A percentile compares a stretch with the other conserved stretches of the same genome.
phyloP scores from a whole-genome alignment of 2,888 invertebrate genomes.

The Acronicta alni region DNA sequence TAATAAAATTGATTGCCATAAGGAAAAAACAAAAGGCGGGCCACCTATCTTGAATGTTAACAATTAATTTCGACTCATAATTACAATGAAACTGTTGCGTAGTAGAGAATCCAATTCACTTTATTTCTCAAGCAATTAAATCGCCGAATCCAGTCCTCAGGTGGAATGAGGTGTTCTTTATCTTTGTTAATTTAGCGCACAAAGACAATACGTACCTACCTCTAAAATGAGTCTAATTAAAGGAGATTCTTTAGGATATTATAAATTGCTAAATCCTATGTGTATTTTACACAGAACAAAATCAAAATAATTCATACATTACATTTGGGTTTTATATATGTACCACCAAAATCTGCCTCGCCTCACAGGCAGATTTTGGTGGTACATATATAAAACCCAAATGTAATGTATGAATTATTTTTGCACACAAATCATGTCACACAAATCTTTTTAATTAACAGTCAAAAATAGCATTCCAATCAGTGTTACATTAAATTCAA shows the following conservation, averaged over 20 bases:
- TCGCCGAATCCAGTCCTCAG: slow-evolving; percentile 25
- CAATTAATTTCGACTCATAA: slow-evolving; percentile 19
- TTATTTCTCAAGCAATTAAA: slow-evolving; percentile 47
- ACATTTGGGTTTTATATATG: too few species aligned
- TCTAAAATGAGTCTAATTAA: neutral
- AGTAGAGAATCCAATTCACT: slow-evolving; percentile 33
- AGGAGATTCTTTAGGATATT: neutral
- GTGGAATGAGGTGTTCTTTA: neutral
- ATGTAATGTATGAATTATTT: too few species aligned
- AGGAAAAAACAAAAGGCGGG: neutral
- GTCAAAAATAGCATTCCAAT: too few species aligned
- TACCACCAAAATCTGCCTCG: too few species aligned
- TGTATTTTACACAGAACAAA: too few species aligned
- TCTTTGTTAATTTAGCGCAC: neutral
- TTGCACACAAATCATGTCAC: too few species aligned
- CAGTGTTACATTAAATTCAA: too few species aligned
- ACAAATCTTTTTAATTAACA: too few species aligned
- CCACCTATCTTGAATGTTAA: slow-evolving; percentile 5
- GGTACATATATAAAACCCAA: too few species aligned
- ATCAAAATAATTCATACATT: too few species aligned
- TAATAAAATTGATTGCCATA: neutral
- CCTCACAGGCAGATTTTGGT: too few species aligned
- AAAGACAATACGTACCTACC: neutral
- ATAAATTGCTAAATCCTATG: too few species aligned
- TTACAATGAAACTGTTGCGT: slow-evolving; percentile 36